Evolutionary conservation across 2,113 vertebrate genomes (phyloP).

Genomic region (Otis tarda): DNA sequence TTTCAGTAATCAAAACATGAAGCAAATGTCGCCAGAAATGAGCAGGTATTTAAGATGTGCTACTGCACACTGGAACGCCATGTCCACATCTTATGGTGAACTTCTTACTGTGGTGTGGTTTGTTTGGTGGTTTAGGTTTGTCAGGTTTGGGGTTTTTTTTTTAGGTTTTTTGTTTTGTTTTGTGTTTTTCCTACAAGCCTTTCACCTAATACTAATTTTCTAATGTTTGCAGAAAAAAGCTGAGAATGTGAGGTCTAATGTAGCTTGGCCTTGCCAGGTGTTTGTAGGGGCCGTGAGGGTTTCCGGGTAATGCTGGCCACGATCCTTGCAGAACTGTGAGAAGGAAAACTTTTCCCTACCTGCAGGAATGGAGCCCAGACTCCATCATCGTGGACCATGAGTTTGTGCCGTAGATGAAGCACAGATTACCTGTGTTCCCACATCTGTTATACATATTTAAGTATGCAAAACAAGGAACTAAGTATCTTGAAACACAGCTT

Average conservation of each 20-base stretch:
- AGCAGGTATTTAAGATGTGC: neutral
- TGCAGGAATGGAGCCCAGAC: fast-evolving
- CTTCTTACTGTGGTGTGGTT: no score
- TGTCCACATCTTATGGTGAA: fast-evolving
- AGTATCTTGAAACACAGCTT: neutral
- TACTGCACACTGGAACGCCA: neutral
- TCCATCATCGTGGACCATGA: neutral
- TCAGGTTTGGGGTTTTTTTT: no score
- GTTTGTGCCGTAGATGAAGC: neutral
- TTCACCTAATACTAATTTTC: neutral
- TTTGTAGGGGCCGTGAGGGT: neutral
- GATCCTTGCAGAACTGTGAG: neutral
- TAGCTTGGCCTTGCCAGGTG: no score
- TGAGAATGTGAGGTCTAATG: neutral
- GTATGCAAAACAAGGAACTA: neutral
- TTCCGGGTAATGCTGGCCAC: neutral
- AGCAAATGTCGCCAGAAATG: neutral
- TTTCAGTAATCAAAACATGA: neutral
- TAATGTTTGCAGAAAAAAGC: neutral
- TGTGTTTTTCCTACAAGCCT: neutral
- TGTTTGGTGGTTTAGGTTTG: no score
- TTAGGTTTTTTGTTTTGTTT: no score
- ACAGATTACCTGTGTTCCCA: neutral
- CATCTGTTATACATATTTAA: neutral
- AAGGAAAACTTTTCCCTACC: neutral